A percentile compares a stretch with the other conserved stretches of the same genome.
Evolutionary conservation across 2,888 invertebrate species (phyloP).

Genomic region (Deilephila elpenor): DNA sequence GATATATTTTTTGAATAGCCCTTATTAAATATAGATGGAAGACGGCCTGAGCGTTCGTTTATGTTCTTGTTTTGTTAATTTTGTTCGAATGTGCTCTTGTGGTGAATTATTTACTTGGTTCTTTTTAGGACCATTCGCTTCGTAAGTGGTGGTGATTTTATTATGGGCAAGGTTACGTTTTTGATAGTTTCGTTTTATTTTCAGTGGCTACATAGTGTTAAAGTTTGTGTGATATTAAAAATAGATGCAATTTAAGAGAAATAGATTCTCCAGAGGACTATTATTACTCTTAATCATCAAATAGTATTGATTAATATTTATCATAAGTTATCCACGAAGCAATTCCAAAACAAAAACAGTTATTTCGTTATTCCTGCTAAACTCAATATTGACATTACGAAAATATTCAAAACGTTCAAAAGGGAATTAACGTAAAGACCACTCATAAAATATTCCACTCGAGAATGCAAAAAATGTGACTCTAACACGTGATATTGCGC

Average conservation of each 20-base stretch:
- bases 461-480: conserved; percentile 5
- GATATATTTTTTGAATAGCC: conserved; percentile 26
- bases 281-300: too few species aligned
- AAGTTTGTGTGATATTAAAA: too few species aligned
- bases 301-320: too few species aligned
- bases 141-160: neutral
- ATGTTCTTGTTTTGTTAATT: conserved; percentile 25
- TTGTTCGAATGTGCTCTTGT: neutral
- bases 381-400: too few species aligned
- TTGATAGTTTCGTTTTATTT: too few species aligned
- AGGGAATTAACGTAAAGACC: neutral
- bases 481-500: conserved; percentile 20
- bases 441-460: conserved; percentile 13
- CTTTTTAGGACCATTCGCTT: neutral
- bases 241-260: too few species aligned
- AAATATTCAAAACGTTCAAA: neutral
- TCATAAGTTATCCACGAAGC: too few species aligned
- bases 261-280: too few species aligned
- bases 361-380: too few species aligned
- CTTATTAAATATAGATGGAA: conserved; percentile 27
- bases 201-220: too few species aligned
- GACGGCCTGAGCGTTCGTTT: conserved; percentile 8
- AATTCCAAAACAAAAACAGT: too few species aligned
- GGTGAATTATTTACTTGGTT: neutral
- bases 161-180: neutral